A percentile compares a stretch with the other conserved stretches of the same genome.
Conservation (phyloP, 2,888 invertebrate genomes). For the Tipula confusa region DNA sequence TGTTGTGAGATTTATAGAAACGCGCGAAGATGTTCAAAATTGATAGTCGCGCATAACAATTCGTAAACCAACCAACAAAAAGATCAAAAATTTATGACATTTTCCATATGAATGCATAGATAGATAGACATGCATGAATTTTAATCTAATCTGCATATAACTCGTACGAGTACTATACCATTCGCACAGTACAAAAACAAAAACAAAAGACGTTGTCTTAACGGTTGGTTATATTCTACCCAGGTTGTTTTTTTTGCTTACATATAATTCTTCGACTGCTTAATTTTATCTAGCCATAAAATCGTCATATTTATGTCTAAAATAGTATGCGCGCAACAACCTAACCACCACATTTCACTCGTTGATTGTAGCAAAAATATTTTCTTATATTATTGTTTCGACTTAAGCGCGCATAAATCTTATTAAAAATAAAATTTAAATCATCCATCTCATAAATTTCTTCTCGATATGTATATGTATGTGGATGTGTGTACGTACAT, state of each 20-base stretch:
- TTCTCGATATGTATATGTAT: background rate
- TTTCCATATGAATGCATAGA: too few relatives aligned
- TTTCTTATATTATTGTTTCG: background rate
- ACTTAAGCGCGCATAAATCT: conserved; percentile 17
- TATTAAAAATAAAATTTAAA: background rate
- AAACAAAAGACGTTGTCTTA: too few relatives aligned
- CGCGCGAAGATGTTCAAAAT: background rate
- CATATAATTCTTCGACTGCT: background rate
- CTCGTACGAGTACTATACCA: background rate
- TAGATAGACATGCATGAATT: background rate
- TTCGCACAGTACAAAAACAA: background rate
- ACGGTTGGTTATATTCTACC: background rate
- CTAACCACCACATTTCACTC: background rate
- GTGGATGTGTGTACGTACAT: background rate
- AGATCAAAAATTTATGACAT: background rate
- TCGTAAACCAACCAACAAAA: background rate
- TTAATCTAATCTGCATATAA: background rate
- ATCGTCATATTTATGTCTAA: conserved; percentile 25
- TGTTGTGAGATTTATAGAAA: too few relatives aligned
- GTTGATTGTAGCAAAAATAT: background rate
- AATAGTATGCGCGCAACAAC: background rate
- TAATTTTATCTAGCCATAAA: background rate
- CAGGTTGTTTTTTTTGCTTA: background rate
- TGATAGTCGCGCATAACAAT: background rate
- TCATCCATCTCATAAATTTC: conserved; percentile 20